Percentiles rank a stretch among this genome's conserved stretches.
Evolutionary conservation across 2,113 vertebrate species (phyloP).

Genomic region (Monarcha castaneiventris): DNA sequence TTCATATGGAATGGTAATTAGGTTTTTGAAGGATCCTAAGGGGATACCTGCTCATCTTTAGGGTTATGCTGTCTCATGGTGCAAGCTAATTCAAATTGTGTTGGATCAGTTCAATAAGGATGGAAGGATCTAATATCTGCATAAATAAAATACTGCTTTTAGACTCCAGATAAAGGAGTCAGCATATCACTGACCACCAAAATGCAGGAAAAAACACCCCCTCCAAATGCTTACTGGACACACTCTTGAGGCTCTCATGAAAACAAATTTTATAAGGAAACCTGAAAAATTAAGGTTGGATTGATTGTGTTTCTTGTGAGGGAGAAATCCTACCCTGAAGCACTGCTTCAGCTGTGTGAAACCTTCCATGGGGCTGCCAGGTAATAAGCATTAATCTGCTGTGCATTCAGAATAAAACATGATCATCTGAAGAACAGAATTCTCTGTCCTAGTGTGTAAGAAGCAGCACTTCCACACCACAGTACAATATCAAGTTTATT

Average conservation of each 20-base stretch:
- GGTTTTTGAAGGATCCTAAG: background rate
- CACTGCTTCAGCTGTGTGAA: background rate
- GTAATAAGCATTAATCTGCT: background rate
- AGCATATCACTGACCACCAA: background rate
- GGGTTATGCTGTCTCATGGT: background rate
- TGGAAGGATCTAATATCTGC: background rate
- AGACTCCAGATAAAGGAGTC: background rate
- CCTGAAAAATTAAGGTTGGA: background rate
- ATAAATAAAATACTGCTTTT: background rate
- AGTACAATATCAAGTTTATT: background rate
- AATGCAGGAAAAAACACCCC: background rate
- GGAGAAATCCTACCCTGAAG: background rate
- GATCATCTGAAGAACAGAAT: background rate
- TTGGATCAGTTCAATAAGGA: background rate
- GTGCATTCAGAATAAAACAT: background rate
- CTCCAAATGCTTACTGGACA: background rate
- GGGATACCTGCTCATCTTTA: background rate
- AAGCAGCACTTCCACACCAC: background rate
- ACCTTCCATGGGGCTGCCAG: background rate
- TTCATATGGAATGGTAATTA: background rate
- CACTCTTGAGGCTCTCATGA: background rate
- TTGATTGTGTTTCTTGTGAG: background rate
- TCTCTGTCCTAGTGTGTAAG: background rate
- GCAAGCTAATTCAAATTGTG: background rate
- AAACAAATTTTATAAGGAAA: background rate